phyloP scores from a whole-genome alignment of 2,113 vertebrate species.

The Salvator merianae region DNA sequence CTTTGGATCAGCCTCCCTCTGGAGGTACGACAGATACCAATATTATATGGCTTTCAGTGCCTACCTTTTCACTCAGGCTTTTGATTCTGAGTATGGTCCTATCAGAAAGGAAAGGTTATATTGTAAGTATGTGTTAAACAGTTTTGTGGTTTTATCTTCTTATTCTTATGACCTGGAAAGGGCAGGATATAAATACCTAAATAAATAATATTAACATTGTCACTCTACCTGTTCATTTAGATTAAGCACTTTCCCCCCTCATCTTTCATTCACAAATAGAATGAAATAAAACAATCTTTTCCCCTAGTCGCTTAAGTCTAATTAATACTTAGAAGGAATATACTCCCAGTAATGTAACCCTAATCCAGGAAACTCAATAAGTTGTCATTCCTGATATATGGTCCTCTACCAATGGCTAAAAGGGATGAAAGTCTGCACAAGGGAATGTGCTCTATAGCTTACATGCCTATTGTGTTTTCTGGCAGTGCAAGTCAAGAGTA shows the following conservation, averaged over 20 bases:
- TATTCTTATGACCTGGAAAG: no score
- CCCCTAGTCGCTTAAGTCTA: neutral
- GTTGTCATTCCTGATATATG: neutral
- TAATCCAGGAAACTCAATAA: neutral
- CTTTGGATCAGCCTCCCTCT: no score
- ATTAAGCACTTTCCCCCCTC: no score
- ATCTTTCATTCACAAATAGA: neutral
- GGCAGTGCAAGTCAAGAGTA: neutral
- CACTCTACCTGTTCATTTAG: neutral
- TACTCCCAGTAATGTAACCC: neutral
- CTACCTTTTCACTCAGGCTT: no score
- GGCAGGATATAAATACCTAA: no score
- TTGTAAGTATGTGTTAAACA: no score
- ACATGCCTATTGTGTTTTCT: neutral
- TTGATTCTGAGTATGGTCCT: no score
- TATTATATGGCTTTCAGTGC: no score
- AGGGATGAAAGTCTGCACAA: neutral
- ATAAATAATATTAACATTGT: no score
- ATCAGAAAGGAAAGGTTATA: no score
- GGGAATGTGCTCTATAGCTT: neutral
- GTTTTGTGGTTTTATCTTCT: no score
- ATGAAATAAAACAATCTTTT: neutral
- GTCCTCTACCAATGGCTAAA: neutral
- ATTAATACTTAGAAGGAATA: neutral
- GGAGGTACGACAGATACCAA: no score